Evolutionary conservation across 2,113 vertebrate genomes (phyloP).

Genomic region (Nibea coibor): DNA sequence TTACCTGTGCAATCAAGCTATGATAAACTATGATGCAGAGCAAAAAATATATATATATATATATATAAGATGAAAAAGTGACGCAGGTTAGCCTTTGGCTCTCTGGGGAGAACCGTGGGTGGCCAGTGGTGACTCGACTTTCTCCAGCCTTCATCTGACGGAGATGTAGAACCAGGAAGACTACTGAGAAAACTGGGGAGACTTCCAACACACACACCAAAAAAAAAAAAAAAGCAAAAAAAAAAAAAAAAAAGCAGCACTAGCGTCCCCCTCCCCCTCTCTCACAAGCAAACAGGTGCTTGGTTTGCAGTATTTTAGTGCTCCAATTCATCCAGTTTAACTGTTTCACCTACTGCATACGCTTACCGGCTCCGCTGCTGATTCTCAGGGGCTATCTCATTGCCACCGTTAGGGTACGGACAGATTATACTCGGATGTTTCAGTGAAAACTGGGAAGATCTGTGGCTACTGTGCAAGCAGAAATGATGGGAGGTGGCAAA

Average conservation of each 20-base stretch:
- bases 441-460: background rate
- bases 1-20: constrained; percentile 79
- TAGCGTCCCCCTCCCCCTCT: constrained; percentile 19
- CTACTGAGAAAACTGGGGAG: constrained; percentile 58
- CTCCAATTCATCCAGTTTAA: constrained; percentile 63
- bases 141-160: constrained; percentile 57
- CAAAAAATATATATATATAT: constrained; percentile 1
- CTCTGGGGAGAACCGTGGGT: constrained; percentile 44
- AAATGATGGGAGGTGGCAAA: constrained; percentile 10
- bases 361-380: constrained; percentile 40
- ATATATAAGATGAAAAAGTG: constrained; percentile 58
- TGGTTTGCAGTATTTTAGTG: constrained; percentile 62
- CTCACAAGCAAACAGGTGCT: constrained; percentile 46
- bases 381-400: constrained; percentile 75
- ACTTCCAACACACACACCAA: constrained; percentile 30
- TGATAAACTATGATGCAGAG: constrained; percentile 75
- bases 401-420: constrained; percentile 10
- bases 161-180: constrained; percentile 70
- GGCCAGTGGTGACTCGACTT: constrained; percentile 49
- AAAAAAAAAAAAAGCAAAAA: constrained; percentile 23
- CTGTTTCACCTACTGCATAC: constrained; percentile 71
- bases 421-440: background rate
- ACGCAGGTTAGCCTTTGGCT: constrained; percentile 54
- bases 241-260: constrained; percentile 68
- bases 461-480: background rate